Base-by-base conservation (phyloP, 2,888 invertebrate species). In the Volucella bombylans region DNA sequence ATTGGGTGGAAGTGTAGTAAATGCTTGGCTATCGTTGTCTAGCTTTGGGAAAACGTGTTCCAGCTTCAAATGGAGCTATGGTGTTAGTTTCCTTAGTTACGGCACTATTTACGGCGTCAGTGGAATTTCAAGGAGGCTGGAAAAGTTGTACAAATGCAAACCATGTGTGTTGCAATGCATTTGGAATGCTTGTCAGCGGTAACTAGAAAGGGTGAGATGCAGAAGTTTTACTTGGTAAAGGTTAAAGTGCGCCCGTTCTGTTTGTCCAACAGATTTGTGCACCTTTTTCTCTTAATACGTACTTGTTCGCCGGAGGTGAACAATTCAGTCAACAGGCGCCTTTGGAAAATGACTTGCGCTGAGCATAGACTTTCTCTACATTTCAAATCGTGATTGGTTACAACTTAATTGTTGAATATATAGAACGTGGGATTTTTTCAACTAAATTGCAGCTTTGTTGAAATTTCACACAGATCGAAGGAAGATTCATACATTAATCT, bases 151-250 rank as follows among this genome's bases (percentile, higher is more conserved):
- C 71, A 50, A 81, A 76, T 81, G 85, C 85, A 47, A 85, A 77
- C 85, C 85, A 85, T 85, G 81, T 85, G 81, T 85, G 85, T 85
- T 81, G 72, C 81, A 77, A 85, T 85, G 85, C 71, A 76, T 57
- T 68, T 43, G 85, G 85, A 85, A 85, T 85, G 85, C 81, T 47
- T 85, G 81, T 81, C 71, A 64, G 85, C 85, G 85, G 85, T 55
- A 52, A 77, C 65, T 81, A 85, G 76, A 85, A 85, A 85, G 76
- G 76, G 76, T 64, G 55, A 76, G 69, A 65, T 71, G 76, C 57
- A 31, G 76, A 41, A 71, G 59, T 74, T 52, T 64, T 80, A 12
- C 23, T 54, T 39, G 50, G 18, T 18, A 80, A 76, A 83, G 83
- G 83, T 83, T 83, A 80, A 80, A 83, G 83, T 80, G 83, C 74